phyloP scores from a whole-genome alignment of 2,888 invertebrate genomes.

The Eristalis pertinax region DNA sequence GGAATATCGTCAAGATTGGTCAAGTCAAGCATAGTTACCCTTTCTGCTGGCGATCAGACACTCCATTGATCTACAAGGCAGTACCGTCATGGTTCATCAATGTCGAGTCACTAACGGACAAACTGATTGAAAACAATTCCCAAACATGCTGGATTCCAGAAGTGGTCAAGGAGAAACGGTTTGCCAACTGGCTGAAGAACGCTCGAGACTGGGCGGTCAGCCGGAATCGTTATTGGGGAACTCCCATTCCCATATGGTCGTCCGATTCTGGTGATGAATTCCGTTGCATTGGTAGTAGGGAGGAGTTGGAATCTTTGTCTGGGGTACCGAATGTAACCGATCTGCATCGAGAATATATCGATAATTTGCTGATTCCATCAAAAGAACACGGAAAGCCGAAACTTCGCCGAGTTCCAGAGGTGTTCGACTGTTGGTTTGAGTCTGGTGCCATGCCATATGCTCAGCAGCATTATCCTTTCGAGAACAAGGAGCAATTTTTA shows the following conservation, averaged over 20 bases:
- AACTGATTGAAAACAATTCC: conserved; percentile 88
- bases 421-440: conserved; percentile 99
- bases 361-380: conserved; percentile 94
- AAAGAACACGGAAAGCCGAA: conserved; percentile 90
- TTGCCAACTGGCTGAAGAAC: conserved; percentile 96
- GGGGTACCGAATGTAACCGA: conserved; percentile 89
- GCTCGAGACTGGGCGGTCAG: conserved; percentile 99
- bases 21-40: conserved; percentile 93
- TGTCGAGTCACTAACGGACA: conserved; percentile 91
- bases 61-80: conserved; percentile 96
- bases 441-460: conserved; percentile 97
- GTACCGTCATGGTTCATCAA: conserved; percentile 98
- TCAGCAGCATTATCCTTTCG: conserved; percentile 97
- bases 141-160: conserved; percentile 98
- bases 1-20: conserved; percentile 87
- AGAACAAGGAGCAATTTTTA: conserved; percentile 89
- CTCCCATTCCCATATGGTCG: conserved; percentile 97
- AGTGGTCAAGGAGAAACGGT: conserved; percentile 93
- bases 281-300: conserved; percentile 94
- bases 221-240: conserved; percentile 98
- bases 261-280: conserved; percentile 94
- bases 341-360: conserved; percentile 95
- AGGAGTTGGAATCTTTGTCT: conserved; percentile 90
- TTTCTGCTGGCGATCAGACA: conserved; percentile 98
- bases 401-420: conserved; percentile 91